These are phyloP conservation scores for Drosophila nr. perissopoda DNA, from an alignment of 2,888 invertebrate genomes.

Conservation along the genomic window DNA sequence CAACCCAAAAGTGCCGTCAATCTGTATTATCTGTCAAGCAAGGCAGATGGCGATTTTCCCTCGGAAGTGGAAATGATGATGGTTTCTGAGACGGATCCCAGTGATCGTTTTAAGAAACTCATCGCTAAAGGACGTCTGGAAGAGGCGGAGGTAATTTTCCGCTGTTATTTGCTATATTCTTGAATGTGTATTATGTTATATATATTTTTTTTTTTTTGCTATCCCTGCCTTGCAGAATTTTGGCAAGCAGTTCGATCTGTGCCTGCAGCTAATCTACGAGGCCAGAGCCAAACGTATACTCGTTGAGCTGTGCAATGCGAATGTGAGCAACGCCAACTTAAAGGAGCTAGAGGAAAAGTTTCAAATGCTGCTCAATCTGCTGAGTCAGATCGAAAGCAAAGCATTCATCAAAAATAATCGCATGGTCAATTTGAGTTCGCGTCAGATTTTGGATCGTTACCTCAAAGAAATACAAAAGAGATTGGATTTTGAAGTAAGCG, in stretches of 20 bases:
- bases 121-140: slow-evolving; percentile 84
- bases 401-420: slow-evolving; percentile 82
- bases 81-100: slow-evolving; percentile 84
- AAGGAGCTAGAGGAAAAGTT: slow-evolving; percentile 70
- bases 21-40: slow-evolving; percentile 82
- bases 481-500: slow-evolving; percentile 78
- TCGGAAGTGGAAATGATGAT: slow-evolving; percentile 83
- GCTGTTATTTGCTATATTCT: background rate
- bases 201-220: background rate
- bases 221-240: slow-evolving; percentile 73
- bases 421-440: slow-evolving; percentile 79
- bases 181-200: background rate
- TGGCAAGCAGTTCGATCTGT: slow-evolving; percentile 83
- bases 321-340: slow-evolving; percentile 55
- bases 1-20: slow-evolving; percentile 84
- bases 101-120: slow-evolving; percentile 83
- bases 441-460: slow-evolving; percentile 75
- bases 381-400: slow-evolving; percentile 79
- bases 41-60: slow-evolving; percentile 62
- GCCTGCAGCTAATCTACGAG: slow-evolving; percentile 84
- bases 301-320: slow-evolving; percentile 69
- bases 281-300: slow-evolving; percentile 82
- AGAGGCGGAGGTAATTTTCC: slow-evolving; percentile 82
- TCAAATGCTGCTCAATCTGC: slow-evolving; percentile 65
- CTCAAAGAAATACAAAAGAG: slow-evolving; percentile 80